Percentiles rank a stretch among this genome's conserved stretches.
Conservation (phyloP, 2,113 vertebrate species). For the Datnioides undecimradiatus region DNA sequence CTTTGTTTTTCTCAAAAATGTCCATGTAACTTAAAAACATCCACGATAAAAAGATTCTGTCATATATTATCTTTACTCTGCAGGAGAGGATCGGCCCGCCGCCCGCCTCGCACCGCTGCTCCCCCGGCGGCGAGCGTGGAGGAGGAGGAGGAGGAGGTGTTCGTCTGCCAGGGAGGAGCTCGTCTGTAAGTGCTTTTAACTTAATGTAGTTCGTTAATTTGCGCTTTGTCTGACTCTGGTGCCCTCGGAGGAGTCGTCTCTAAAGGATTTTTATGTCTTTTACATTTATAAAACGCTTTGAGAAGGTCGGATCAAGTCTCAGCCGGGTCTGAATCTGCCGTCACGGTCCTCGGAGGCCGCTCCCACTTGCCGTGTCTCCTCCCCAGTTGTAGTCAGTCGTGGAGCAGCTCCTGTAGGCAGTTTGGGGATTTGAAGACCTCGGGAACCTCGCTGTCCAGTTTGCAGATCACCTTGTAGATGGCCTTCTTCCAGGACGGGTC, state of each 20-base stretch:
- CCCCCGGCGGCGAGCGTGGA: constrained; percentile 20
- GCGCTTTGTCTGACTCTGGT: constrained; percentile 21
- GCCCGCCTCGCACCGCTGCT: constrained; percentile 13
- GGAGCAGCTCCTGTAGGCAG: constrained; percentile 98
- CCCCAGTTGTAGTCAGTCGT: constrained; percentile 82
- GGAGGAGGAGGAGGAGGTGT: background rate
- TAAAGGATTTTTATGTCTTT: constrained; percentile 32
- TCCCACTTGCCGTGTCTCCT: background rate
- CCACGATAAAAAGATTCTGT: constrained; percentile 78
- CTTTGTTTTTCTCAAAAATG: constrained; percentile 67
- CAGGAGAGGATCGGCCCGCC: constrained; percentile 34
- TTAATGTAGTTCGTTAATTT: constrained; percentile 14
- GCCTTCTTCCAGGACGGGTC: constrained; percentile 99
- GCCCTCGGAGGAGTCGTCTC: constrained; percentile 4
- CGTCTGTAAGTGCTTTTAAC: constrained; percentile 59
- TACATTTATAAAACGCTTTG: constrained; percentile 54
- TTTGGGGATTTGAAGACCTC: constrained; percentile 99
- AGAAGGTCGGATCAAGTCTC: too few relatives aligned
- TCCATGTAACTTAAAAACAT: constrained; percentile 78
- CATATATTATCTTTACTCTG: constrained; percentile 80
- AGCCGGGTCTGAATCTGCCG: too few relatives aligned
- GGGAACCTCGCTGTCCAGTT: constrained; percentile 98
- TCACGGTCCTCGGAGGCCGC: constrained; percentile 22
- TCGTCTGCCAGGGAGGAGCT: constrained; percentile 11
- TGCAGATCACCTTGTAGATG: constrained; percentile 99